A percentile compares a stretch with the other conserved stretches of the same genome.
These are phyloP conservation scores for Meghimatium bilineatum DNA, from an alignment of 2,888 invertebrate genomes.

Conservation along the genomic window DNA sequence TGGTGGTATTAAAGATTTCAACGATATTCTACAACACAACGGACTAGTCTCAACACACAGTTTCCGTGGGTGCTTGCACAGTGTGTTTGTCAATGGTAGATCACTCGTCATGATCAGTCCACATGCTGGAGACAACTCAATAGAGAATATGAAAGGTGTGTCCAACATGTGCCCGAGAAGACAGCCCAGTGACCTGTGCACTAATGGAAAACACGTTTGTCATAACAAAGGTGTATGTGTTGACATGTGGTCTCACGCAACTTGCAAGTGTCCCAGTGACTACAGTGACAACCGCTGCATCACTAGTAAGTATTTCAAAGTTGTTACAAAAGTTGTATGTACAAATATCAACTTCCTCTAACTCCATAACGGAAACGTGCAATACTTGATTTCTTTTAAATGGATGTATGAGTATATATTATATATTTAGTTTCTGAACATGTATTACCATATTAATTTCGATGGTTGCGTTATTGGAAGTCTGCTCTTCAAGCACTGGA, in stretches of 20 bases:
- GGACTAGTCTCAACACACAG: constrained; percentile 94
- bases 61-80: constrained; percentile 94
- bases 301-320: constrained; percentile 17
- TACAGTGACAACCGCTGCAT: constrained; percentile 80
- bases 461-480: too few species aligned
- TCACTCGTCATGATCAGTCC: background rate
- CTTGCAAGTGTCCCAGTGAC: constrained; percentile 80
- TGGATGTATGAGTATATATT: too few species aligned
- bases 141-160: constrained; percentile 83
- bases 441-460: too few species aligned
- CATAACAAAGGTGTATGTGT: constrained; percentile 85
- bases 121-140: constrained; percentile 30
- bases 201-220: background rate
- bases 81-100: constrained; percentile 89
- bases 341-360: too few species aligned
- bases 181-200: constrained; percentile 68
- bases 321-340: too few species aligned
- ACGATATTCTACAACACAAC: constrained; percentile 90
- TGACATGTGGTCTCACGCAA: constrained; percentile 89
- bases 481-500: too few species aligned
- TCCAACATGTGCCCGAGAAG: constrained; percentile 87
- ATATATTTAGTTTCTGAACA: too few species aligned
- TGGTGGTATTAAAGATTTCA: constrained; percentile 90
- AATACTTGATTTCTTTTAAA: too few species aligned
- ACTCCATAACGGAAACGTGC: too few species aligned